Percentiles rank a stretch among this genome's conserved stretches.
phyloP scores from a whole-genome alignment of 1,140 invertebrate species.

The Drosophila jambulina region DNA sequence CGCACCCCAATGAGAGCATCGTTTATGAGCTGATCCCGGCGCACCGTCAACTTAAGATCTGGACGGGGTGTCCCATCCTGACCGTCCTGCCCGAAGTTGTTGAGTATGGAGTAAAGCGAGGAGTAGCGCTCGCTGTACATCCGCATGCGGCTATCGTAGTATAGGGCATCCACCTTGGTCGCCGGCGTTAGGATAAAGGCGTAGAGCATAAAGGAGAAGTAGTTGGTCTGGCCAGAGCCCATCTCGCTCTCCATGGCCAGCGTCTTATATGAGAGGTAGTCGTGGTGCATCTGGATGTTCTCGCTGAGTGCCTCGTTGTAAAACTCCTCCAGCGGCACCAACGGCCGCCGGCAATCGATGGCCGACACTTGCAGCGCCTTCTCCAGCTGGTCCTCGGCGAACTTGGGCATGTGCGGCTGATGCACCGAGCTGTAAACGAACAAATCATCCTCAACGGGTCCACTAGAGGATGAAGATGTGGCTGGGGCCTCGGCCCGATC shows the following conservation, averaged over 20 bases:
- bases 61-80: conserved; percentile 90
- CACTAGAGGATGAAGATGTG: conserved; percentile 44
- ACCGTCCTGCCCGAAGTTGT: conserved; percentile 74
- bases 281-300: conserved; percentile 95
- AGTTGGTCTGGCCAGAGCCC: conserved; percentile 82
- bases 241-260: conserved; percentile 74
- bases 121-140: conserved; percentile 95
- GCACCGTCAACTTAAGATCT: conserved; percentile 93
- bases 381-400: conserved; percentile 87
- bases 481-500: conserved; percentile 24
- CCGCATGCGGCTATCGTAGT: conserved; percentile 97
- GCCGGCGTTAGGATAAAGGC: conserved; percentile 96
- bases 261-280: conserved; percentile 95
- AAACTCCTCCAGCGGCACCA: conserved; percentile 94
- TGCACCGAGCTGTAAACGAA: conserved; percentile 64
- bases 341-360: conserved; percentile 92
- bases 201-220: conserved; percentile 97
- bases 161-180: conserved; percentile 95
- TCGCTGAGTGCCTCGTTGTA: conserved; percentile 97
- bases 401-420: conserved; percentile 85
- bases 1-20: conserved; percentile 93
- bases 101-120: conserved; percentile 90
- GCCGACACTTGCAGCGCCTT: conserved; percentile 90
- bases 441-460: conserved; percentile 61
- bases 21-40: conserved; percentile 95